Evolutionary conservation across 2,888 invertebrate species (phyloP), one percentile per base, ranked within the genome.

Genomic region (Scrobipalpa costella): DNA sequence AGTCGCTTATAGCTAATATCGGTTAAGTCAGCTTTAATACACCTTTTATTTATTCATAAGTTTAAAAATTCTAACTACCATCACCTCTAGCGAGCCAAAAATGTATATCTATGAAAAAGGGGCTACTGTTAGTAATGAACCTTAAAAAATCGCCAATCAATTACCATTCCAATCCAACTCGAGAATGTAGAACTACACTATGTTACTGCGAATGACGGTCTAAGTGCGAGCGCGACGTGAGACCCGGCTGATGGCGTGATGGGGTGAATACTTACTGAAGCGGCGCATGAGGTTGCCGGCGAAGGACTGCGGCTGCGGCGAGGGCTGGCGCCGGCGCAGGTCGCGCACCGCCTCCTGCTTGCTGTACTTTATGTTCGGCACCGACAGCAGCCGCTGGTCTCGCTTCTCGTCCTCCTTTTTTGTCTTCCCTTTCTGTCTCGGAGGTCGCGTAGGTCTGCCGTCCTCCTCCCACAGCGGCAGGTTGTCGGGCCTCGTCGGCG

Each of bases 241-340:
- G 79, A 71, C 73, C 73, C 69, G 79, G 74, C 73, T 69, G 71
- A 73, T 69, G 73, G 64, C 64, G 58, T 40, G 61, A 21, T 52
- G 50, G 27, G 66, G 71, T 74, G 68, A 69, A 70, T 94, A 96
- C 97, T 97, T 96, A 97, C 96, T 96, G 94, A 96, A 96, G 93
- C 96, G 94, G 85, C 96, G 93, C 92, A 95, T 95, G 76, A 96
- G 92, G 92, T 93, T 94, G 82, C 95, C 95, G 75, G 95, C 94
- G 92, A 95, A 94, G 68, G 94, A 81, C 91, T 83, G 78, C 81
- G 86, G 76, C 83, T 79, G 76, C 79, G 85, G 82, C 70, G 80
- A 73, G 72, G 87, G 86, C 71, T 89, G 92, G 78, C 87, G 89
- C 75, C 92, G 90, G 81, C 94, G 90, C 74, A 93, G 86, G 79